Evolutionary conservation across 2,113 vertebrate genomes (phyloP).

Genomic region (Bubo bubo): DNA sequence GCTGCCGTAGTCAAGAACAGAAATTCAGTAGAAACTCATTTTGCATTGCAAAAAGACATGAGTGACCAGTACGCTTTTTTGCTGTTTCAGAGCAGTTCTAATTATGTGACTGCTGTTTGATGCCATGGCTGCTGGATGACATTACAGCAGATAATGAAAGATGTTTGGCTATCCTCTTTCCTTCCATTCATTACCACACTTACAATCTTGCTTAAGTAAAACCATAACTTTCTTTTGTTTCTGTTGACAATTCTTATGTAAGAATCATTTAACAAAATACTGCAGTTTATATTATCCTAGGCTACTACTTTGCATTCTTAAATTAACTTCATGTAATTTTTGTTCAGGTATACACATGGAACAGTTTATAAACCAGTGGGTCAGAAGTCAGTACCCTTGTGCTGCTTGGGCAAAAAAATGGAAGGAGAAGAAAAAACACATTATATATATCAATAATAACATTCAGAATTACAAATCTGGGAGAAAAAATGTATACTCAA

Average conservation of each 20-base stretch:
- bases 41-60: not conserved
- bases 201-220: not conserved
- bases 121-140: fast-evolving
- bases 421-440: not conserved
- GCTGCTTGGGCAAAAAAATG: not conserved
- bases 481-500: not conserved
- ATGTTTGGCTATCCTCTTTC: not conserved
- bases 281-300: not conserved
- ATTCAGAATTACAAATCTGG: not conserved
- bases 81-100: not conserved
- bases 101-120: not conserved
- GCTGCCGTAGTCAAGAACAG: not conserved
- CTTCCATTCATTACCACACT: not conserved
- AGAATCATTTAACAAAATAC: not conserved
- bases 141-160: not conserved
- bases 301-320: not conserved
- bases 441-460: not conserved
- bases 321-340: not conserved
- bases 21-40: not conserved
- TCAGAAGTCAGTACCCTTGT: not conserved
- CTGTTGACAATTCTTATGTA: not conserved
- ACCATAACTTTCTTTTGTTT: not conserved
- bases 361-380: not conserved
- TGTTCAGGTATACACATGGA: not conserved
- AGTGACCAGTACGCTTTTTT: not conserved